Conservation (phyloP, 2,797 vertebrate species). For the Scyliorhinus canicula region DNA sequence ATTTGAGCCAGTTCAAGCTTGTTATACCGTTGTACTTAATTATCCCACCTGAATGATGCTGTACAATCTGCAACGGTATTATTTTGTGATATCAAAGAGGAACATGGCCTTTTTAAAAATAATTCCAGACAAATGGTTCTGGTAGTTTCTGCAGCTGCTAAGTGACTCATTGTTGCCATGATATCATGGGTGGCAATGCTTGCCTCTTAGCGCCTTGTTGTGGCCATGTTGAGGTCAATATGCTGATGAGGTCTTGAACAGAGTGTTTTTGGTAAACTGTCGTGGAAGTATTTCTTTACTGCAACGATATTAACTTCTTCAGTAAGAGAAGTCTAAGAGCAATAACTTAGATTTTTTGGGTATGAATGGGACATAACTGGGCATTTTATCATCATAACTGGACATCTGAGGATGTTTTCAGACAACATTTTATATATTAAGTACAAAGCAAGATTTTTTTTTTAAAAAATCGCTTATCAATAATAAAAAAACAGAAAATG, state of each 20-base stretch:
- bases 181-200: background rate
- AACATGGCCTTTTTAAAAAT: no score
- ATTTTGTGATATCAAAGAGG: no score
- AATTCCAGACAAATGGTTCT: background rate
- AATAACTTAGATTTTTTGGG: background rate
- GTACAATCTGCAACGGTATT: no score
- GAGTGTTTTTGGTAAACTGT: background rate
- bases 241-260: background rate
- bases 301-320: background rate
- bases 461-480: background rate
- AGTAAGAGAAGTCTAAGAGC: no score
- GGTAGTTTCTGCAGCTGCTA: background rate
- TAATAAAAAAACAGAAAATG: no score
- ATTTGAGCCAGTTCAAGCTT: background rate
- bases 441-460: background rate
- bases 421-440: background rate
- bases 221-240: background rate
- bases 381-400: background rate
- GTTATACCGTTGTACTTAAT: background rate
- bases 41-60: background rate
- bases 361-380: background rate
- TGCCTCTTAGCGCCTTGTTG: background rate
- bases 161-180: background rate
- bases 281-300: background rate
- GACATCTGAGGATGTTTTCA: background rate